Evolutionary conservation across 2,113 vertebrate species (phyloP), one percentile per base, ranked within the genome.

Genomic region (Nematolebias whitei): DNA sequence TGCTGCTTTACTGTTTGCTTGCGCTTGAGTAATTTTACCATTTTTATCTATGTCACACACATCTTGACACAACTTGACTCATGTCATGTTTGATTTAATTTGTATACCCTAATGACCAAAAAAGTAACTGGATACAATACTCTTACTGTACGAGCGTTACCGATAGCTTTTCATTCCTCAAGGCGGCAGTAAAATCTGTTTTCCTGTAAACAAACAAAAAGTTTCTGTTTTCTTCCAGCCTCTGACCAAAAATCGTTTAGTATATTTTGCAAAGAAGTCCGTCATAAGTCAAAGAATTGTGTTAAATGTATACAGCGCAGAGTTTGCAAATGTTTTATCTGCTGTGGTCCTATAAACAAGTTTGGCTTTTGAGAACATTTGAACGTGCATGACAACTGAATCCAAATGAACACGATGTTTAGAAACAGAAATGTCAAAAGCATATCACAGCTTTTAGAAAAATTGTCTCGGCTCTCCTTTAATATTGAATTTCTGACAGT

Each of bases 261-360:
- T 71, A 43, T 43, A 14, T 62, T 23, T 15, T 51, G 51, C 9
- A n/a, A 15, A n/a, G n/a, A n/a, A n/a, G n/a, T n/a, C n/a, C n/a
- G 15, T 51, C 44, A 39, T 22, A 55, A 13, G 29, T 4, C 26
- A 29, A n/a, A n/a, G n/a, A n/a, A n/a, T n/a, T n/a, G n/a, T n/a
- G 26, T 29, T 35, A 35, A 35, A 35, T 35, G 32, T 35, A 35
- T 8, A 35, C 9, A 35, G 26, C 7, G 26, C 32, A 39, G 29
- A 7, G 29, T 14, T 24, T 55, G 12, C 6, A 12, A 18, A 13
- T 23, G 19, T 40, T 67, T 48, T 14, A 15, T 13, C 50, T 40
- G 29, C 32, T 51, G 32, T 35, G 5, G 9, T 35, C 10, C 5
- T 35, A 10, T 8, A 35, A 35, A 10, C 5, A 35, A 39, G 19